These are phyloP conservation scores for Microplitis deprimator DNA, from an alignment of 2,888 invertebrate genomes.

Conservation along the genomic window DNA sequence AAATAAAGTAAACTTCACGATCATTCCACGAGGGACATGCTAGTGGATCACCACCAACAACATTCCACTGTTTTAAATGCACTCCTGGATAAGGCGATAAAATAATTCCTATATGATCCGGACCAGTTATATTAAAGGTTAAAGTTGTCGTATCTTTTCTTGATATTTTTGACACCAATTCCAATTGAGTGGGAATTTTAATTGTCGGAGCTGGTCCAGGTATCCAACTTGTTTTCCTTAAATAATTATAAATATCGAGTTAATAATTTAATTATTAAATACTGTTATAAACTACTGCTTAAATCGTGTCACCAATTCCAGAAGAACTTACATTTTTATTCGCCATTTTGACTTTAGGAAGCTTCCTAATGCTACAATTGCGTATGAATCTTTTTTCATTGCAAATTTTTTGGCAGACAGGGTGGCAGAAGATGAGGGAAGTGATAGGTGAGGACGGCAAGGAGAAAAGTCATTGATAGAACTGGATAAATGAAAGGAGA, in stretches of 20 bases:
- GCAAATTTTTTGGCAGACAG: no score
- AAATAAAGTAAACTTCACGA: conserved; percentile 79
- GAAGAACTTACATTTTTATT: no score
- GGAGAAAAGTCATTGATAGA: no score
- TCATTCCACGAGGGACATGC: conserved; percentile 74
- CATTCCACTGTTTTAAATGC: conserved; percentile 75
- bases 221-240: conserved; percentile 76
- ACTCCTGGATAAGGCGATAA: conserved; percentile 76
- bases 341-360: no score
- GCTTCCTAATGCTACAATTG: no score
- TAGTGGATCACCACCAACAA: conserved; percentile 74
- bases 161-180: conserved; percentile 70
- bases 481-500: no score
- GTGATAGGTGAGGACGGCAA: no score
- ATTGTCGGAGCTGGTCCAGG: conserved; percentile 74
- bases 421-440: no score
- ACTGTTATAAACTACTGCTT: no score
- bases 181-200: conserved; percentile 72
- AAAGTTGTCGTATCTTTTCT: conserved; percentile 69
- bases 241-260: conserved; percentile 21
- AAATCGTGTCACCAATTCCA: no score
- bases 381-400: no score
- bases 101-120: conserved; percentile 79
- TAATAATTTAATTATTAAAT: neutral
- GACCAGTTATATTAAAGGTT: conserved; percentile 74